Evolutionary conservation across 2,113 vertebrate genomes (phyloP).

Genomic region (Ctenomys sociabilis): DNA sequence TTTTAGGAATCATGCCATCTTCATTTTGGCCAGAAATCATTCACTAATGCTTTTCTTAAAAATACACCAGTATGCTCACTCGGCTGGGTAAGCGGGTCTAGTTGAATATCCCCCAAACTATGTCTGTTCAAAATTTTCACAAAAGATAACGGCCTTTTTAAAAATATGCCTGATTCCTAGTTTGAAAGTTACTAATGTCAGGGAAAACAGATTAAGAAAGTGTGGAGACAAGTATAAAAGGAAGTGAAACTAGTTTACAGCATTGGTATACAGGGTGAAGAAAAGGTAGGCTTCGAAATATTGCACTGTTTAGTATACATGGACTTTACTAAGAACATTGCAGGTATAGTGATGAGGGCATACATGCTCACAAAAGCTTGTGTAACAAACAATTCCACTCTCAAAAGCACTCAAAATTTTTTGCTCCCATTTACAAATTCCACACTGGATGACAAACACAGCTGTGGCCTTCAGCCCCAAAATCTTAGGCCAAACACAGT

Average conservation of each 20-base stretch:
- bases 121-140: not conserved
- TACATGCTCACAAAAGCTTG: not conserved
- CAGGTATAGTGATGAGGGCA: not conserved
- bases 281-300: not conserved
- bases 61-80: not conserved
- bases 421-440: not conserved
- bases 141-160: not conserved
- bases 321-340: not conserved
- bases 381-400: not conserved
- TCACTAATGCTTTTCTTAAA: not conserved
- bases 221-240: not conserved
- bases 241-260: not conserved
- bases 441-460: not conserved
- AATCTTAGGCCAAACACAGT: not conserved
- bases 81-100: not conserved
- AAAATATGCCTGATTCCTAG: not conserved
- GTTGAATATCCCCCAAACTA: not conserved
- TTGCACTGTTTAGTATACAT: not conserved
- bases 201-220: not conserved
- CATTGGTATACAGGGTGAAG: not conserved
- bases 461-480: not conserved
- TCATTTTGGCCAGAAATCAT: not conserved
- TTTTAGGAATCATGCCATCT: not conserved
- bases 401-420: not conserved
- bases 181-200: not conserved